A percentile compares a stretch with the other conserved stretches of the same genome.
These are phyloP conservation scores for Hypomecis punctinalis DNA, from an alignment of 2,888 invertebrate genomes.

Conservation along the genomic window DNA sequence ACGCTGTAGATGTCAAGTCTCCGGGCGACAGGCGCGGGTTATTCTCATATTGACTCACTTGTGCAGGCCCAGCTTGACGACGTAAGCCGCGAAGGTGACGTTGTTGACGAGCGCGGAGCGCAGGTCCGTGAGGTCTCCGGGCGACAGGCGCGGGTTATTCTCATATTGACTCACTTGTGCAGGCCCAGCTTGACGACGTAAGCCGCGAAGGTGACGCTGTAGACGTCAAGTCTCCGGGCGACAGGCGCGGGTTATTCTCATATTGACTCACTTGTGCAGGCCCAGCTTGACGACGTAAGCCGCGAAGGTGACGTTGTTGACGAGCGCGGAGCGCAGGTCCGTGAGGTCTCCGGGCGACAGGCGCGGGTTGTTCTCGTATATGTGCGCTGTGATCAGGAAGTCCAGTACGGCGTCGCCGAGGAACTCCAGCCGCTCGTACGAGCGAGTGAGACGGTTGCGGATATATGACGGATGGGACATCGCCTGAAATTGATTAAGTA, in stretches of 20 bases:
- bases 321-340: slow-evolving; percentile 96
- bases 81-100: too few species aligned
- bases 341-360: slow-evolving; percentile 95
- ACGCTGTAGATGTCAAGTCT: slow-evolving; percentile 76
- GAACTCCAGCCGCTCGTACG: slow-evolving; percentile 96
- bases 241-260: too few species aligned
- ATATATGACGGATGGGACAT: slow-evolving; percentile 96
- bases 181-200: too few species aligned
- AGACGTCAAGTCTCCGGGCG: too few species aligned
- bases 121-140: too few species aligned
- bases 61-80: too few species aligned
- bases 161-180: too few species aligned
- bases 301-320: slow-evolving; percentile 98
- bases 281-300: slow-evolving; percentile 93
- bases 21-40: slow-evolving; percentile 88
- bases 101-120: too few species aligned
- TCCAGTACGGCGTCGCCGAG: slow-evolving; percentile 96
- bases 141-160: too few species aligned
- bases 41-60: too few species aligned
- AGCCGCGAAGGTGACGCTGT: too few species aligned
- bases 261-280: slow-evolving; percentile 89
- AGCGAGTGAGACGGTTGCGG: slow-evolving; percentile 92
- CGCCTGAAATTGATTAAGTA: slow-evolving; percentile 81
- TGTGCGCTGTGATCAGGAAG: slow-evolving; percentile 94
- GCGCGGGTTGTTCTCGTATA: slow-evolving; percentile 90